Evolutionary conservation across 2,113 vertebrate species (phyloP), one percentile per base, ranked within the genome.

Genomic region (Chionodraco myersi): DNA sequence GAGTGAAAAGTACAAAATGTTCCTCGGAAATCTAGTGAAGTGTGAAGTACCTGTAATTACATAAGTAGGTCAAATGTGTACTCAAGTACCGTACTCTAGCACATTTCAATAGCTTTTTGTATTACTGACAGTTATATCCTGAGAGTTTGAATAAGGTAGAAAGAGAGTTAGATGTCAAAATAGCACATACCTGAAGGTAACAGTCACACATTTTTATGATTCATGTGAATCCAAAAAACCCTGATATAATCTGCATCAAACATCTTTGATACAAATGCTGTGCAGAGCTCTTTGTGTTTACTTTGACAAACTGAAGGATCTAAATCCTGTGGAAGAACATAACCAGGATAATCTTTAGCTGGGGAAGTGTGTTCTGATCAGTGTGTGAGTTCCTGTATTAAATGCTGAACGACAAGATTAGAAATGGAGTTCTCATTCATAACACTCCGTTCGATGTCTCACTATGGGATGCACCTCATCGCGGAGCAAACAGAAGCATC

Each of bases 341-440:
- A 70, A 58, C 10, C 18, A 34, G 11, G 30, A 69, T 70, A 68
- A 75, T 75, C 44, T 64, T 65, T 23, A 34, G 47, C 62, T 49
- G 51, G 4, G 15, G 61, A 76, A 48, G 16, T 56, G 44, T 64
- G 30, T 72, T 62, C 64, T 60, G 45, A 86, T 84, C 72, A 65
- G 41, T 69, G 52, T 6, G 21, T 56, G 70, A 82, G 77, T 72
- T 78, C 62, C 10, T 57, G 60, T 67, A 34, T 88, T 72, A 76
- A 68, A 79, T 18, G 36, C 61, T 54, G 61, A 64, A 82, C 57
- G 79, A 83, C 74, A 41, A 83, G 79, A 84, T 84, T 85, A 87
- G 73, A 87, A 82, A 84, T 51, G 10, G 56, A 86, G 80, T 21
- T 21, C 21, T 21, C 21, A 21, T 21, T 21, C 21, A 21, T 21